Base-by-base conservation (phyloP, 2,888 invertebrate species). In the Acronicta leporina region DNA sequence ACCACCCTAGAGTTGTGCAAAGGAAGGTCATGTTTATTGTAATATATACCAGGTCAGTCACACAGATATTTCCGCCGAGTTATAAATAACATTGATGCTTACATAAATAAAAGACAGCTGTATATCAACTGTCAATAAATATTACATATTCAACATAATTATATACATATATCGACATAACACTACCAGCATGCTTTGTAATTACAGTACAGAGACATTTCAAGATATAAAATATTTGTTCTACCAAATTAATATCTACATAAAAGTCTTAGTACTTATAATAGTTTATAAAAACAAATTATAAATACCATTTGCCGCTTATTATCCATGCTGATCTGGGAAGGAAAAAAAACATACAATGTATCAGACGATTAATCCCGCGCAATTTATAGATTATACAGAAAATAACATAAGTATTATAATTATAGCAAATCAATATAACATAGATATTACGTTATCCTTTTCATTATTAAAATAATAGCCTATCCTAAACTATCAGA, bases 251-350 rank as follows among this genome's bases (percentile, higher is more conserved):
- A 50, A 61, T 45, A 16, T 73, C 70, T 63, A 70, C 46, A 56
- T 42, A n/a, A 51, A 63, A 56, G 41, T 52, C 68, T 68, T 59
- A 68, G 76, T 76, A 76, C 78, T 77, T 76, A 76, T 76, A 76
- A 76, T 77, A 76, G 76, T 76, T 76, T 75, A 77, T 77, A 66
- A 76, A 38, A 77, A 76, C 76, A 75, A 76, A 76, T 76, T 76
- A 76, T 76, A 76, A 76, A 76, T 76, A 76, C 76, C 76, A 77
- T 76, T 76, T 72, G 78, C 76, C 76, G 76, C 76, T 76, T 76
- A 76, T 69, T 77, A 77, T 76, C 76, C 76, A 76, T 77, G 78
- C 69, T 75, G 78, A 76, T 76, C 76, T 76, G 76, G 63, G 76
- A 73, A 76, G 75, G 65, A 77, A 77, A 77, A 75, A 77, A 77